These are phyloP conservation scores for Nymphalis urticae DNA, from an alignment of 2,888 invertebrate species.

Conservation along the genomic window DNA sequence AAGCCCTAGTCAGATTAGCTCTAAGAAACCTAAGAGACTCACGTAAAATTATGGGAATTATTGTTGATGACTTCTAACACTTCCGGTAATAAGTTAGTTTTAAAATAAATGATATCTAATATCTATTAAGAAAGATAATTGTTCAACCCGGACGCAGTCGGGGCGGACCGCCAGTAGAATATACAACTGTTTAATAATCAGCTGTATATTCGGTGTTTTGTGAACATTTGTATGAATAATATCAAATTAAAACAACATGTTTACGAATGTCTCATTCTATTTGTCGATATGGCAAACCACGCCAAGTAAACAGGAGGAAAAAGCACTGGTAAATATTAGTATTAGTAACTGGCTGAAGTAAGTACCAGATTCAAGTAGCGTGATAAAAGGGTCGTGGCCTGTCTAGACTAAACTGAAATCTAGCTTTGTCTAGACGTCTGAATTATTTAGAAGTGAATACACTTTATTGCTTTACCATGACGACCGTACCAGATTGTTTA, in stretches of 20 bases:
- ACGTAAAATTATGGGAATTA: too few species aligned
- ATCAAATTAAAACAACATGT: constrained; percentile 5
- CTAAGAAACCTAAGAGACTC: too few species aligned
- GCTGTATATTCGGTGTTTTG: not conserved
- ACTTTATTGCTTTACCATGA: constrained; percentile 29
- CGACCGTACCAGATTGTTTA: constrained; percentile 2
- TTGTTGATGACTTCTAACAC: too few species aligned
- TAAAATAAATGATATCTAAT: too few species aligned
- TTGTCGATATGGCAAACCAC: constrained; percentile 1
- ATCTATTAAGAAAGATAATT: too few species aligned
- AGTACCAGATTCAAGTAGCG: constrained; percentile 31
- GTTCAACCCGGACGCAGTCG: too few species aligned
- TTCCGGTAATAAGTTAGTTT: too few species aligned
- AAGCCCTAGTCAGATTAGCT: too few species aligned
- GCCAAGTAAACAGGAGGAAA: constrained; percentile 8
- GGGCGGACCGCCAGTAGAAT: too few species aligned
- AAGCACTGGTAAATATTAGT: constrained; percentile 23
- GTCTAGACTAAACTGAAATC: constrained; percentile 70
- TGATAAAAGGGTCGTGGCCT: constrained; percentile 62
- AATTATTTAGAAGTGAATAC: constrained; percentile 47
- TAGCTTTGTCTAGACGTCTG: constrained; percentile 68
- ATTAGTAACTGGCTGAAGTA: constrained; percentile 21
- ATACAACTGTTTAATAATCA: too few species aligned
- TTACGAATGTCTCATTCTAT: not conserved
- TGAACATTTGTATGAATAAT: not conserved